Evolutionary conservation across 2,113 vertebrate genomes (phyloP).

Genomic region (Ptilonorhynchus violaceus): DNA sequence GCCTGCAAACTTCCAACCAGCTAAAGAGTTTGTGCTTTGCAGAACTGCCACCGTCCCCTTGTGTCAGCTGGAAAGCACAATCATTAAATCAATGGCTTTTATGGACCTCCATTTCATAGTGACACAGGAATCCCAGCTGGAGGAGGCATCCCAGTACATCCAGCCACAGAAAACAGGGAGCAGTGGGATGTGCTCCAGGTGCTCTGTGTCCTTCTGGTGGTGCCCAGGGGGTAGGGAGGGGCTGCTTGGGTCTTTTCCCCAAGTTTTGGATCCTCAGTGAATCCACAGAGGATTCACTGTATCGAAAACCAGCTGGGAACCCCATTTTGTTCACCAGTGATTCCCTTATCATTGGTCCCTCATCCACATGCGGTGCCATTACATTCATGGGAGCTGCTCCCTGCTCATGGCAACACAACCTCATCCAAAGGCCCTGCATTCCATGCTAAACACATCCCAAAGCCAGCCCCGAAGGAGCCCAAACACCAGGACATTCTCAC

Average conservation of each 20-base stretch:
- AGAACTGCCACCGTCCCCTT: neutral
- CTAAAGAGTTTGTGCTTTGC: neutral
- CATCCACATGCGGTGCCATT: accelerated
- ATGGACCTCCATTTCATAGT: neutral
- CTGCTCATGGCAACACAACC: neutral
- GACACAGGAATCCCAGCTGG: neutral
- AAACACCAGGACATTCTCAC: neutral
- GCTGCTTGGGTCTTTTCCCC: neutral
- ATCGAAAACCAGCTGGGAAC: neutral
- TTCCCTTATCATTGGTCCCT: accelerated
- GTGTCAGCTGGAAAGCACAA: neutral
- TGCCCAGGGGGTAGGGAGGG: neutral
- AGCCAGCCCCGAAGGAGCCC: neutral
- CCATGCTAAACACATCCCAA: neutral
- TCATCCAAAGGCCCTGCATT: neutral
- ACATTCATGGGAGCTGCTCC: neutral
- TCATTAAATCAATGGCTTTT: neutral
- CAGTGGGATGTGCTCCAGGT: accelerated
- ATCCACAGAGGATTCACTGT: neutral
- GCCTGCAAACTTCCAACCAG: neutral
- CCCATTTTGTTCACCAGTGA: too few species aligned
- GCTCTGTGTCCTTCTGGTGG: neutral
- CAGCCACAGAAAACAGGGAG: neutral
- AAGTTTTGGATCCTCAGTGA: neutral
- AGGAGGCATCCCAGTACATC: neutral